These are phyloP conservation scores for Mustela lutreola DNA, from an alignment of 2,113 vertebrate species.

Conservation along the genomic window DNA sequence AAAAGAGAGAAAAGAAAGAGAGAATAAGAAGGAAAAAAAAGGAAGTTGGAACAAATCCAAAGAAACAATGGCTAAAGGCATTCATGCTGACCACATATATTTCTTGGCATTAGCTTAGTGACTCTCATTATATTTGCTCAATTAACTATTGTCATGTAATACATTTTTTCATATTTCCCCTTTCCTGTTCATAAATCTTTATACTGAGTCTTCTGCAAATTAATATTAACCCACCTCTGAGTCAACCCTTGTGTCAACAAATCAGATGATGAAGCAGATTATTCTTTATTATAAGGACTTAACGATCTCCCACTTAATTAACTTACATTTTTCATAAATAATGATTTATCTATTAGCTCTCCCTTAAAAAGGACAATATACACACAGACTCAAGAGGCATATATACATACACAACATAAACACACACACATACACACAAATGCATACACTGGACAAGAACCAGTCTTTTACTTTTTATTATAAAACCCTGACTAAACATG, in stretches of 20 bases:
- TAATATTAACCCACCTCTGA: neutral
- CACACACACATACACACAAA: neutral
- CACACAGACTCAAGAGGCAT: neutral
- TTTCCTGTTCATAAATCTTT: conserved; percentile 44
- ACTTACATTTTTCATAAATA: neutral
- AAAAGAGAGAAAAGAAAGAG: neutral
- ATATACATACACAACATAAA: neutral
- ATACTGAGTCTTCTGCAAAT: neutral
- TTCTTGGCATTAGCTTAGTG: neutral
- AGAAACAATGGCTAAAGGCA: neutral
- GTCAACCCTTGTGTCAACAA: neutral
- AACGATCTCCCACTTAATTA: neutral
- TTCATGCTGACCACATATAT: neutral
- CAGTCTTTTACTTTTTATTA: neutral
- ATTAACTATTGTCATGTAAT: neutral
- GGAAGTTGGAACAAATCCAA: neutral
- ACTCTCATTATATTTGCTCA: neutral
- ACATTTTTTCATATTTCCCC: neutral
- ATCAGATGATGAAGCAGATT: neutral
- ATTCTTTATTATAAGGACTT: neutral
- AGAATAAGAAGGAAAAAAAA: neutral
- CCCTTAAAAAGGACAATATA: neutral
- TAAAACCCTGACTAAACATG: neutral
- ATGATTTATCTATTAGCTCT: neutral
- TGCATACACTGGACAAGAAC: neutral